Conservation (phyloP, 2,113 vertebrate genomes). For the Zootoca vivipara region DNA sequence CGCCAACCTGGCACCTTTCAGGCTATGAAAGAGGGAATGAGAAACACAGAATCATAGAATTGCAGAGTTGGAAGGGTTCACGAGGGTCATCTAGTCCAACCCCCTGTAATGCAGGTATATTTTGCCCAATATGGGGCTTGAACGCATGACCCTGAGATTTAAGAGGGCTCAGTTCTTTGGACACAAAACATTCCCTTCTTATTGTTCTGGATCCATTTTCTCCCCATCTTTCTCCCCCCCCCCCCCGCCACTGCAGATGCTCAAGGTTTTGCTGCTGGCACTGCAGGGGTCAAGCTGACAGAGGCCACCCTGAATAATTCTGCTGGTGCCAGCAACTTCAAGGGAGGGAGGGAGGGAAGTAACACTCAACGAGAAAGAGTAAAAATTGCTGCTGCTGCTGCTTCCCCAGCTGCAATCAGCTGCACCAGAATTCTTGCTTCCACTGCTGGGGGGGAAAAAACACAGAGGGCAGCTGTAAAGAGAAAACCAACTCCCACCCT, state of each 20-base stretch:
- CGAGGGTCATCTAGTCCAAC: no score
- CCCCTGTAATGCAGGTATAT: not conserved
- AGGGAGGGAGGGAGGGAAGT: not conserved
- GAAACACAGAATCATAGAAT: no score
- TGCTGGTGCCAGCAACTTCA: not conserved
- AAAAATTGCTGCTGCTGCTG: not conserved
- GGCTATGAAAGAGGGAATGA: no score
- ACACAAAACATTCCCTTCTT: not conserved
- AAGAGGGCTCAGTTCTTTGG: accelerated
- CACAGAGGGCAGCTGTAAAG: accelerated
- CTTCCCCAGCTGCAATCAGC: not conserved
- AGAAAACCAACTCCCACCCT: not conserved
- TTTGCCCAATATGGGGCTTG: not conserved
- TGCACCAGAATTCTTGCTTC: not conserved
- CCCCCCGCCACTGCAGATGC: constrained; percentile 5
- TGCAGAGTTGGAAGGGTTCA: no score
- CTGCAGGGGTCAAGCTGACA: constrained; percentile 22
- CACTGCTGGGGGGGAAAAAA: not conserved
- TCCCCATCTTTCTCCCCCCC: constrained; percentile 2
- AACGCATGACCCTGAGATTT: no score
- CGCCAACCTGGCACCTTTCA: no score
- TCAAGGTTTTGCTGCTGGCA: not conserved
- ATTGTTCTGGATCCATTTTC: not conserved
- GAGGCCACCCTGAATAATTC: constrained; percentile 30
- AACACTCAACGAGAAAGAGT: not conserved